Evolutionary conservation across 1,140 invertebrate genomes (phyloP).

Genomic region (Himalopsyche phryganea): DNA sequence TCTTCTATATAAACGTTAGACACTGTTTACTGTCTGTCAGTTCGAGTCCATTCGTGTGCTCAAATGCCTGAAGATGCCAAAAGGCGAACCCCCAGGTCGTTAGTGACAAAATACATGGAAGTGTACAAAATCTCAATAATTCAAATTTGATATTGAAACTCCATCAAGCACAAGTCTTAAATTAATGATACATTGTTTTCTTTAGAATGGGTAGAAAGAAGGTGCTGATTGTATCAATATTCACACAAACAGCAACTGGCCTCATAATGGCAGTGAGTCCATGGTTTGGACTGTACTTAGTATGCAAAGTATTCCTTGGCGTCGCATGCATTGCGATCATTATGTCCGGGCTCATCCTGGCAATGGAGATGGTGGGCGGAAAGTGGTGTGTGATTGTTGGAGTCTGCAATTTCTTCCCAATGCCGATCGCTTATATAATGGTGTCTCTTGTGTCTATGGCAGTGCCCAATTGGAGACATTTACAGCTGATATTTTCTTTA

Average conservation of each 20-base stretch:
- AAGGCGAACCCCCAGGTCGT: too few relatives aligned
- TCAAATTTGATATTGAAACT: too few relatives aligned
- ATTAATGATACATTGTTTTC: too few relatives aligned
- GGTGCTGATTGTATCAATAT: conserved; percentile 64
- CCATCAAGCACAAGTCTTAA: too few relatives aligned
- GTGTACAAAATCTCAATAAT: too few relatives aligned
- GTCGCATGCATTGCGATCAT: conserved; percentile 69
- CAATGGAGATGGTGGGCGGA: conserved; percentile 67
- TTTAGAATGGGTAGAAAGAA: conserved; percentile 62
- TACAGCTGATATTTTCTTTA: conserved; percentile 68
- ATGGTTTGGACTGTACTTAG: conserved; percentile 63
- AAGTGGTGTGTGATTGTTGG: conserved; percentile 70
- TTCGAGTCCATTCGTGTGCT: too few relatives aligned
- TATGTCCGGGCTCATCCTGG: conserved; percentile 67
- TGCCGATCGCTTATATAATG: conserved; percentile 69
- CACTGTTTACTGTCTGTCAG: too few relatives aligned
- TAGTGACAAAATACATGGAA: too few relatives aligned
- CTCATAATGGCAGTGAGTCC: conserved; percentile 59
- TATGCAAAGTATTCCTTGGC: conserved; percentile 59
- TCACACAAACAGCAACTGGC: conserved; percentile 62
- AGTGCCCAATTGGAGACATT: conserved; percentile 66
- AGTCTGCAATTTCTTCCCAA: conserved; percentile 68
- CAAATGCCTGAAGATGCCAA: too few relatives aligned
- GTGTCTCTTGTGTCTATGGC: conserved; percentile 68
- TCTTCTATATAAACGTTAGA: too few relatives aligned